Conservation (phyloP, 2,113 vertebrate species). For the Struthidea cinerea region DNA sequence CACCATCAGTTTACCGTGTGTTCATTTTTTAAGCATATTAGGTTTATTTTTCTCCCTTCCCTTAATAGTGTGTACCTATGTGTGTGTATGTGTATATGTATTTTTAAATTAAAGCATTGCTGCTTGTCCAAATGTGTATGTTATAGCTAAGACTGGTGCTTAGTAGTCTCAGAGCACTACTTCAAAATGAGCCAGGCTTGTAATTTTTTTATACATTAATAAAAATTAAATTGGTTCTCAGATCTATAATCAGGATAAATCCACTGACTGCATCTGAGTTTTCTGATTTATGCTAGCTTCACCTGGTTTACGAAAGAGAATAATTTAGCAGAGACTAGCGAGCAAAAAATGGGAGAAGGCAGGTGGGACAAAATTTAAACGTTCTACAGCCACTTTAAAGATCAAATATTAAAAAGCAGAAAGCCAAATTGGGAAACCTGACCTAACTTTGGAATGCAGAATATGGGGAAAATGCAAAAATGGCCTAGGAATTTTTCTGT, state of each 20-base stretch:
- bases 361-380: neutral
- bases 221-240: neutral
- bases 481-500: neutral
- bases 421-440: neutral
- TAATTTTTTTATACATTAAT: neutral
- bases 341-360: neutral
- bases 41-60: neutral
- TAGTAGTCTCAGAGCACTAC: neutral
- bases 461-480: conserved; percentile 3
- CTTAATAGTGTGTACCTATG: neutral
- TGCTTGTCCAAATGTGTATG: neutral
- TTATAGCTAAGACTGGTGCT: neutral
- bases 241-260: neutral
- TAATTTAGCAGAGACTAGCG: neutral
- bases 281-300: neutral
- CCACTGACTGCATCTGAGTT: neutral
- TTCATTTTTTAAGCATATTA: neutral
- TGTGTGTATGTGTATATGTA: neutral
- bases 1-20: neutral
- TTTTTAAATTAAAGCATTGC: neutral
- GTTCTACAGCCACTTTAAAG: neutral
- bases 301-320: neutral
- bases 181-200: neutral
- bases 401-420: neutral
- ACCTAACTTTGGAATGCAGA: neutral